Conservation (phyloP, 2,888 invertebrate species). For the Anthophora plumipes region DNA sequence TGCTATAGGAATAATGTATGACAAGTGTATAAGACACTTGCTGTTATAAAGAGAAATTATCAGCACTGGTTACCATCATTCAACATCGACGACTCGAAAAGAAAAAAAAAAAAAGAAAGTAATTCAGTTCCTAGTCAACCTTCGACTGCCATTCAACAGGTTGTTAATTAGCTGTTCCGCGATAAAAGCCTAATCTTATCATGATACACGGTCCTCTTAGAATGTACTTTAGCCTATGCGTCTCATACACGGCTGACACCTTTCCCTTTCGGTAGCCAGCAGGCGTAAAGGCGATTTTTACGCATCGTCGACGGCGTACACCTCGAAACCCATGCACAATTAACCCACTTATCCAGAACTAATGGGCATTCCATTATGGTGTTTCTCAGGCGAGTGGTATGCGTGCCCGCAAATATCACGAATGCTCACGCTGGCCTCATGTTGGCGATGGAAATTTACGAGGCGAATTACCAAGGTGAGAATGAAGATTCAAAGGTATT, state of each 20-base stretch:
- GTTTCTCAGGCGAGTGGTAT: slow-evolving; percentile 29
- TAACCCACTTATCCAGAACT: slow-evolving; percentile 78
- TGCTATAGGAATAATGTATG: too few relatives aligned
- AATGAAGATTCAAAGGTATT: slow-evolving; percentile 20
- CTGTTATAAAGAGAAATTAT: too few relatives aligned
- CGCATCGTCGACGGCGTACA: slow-evolving; percentile 63
- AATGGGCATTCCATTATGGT: slow-evolving; percentile 75
- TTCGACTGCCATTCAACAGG: slow-evolving; percentile 37
- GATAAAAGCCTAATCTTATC: slow-evolving; percentile 65
- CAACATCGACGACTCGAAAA: background rate
- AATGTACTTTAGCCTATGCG: slow-evolving; percentile 33
- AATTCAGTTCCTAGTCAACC: background rate
- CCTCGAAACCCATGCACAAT: slow-evolving; percentile 68
- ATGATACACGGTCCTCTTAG: slow-evolving; percentile 21
- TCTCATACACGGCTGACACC: slow-evolving; percentile 60
- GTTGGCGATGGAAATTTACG: slow-evolving; percentile 58
- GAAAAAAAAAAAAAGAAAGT: slow-evolving; percentile 5
- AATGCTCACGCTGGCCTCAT: slow-evolving; percentile 54
- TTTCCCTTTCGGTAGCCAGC: slow-evolving; percentile 75
- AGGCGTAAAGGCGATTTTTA: slow-evolving; percentile 74
- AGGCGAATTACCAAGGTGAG: slow-evolving; percentile 29
- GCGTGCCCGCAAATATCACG: slow-evolving; percentile 47
- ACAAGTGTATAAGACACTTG: too few relatives aligned
- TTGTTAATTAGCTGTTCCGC: slow-evolving; percentile 62
- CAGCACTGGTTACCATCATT: too few relatives aligned